Percentiles rank a stretch among this genome's conserved stretches.
Conservation (phyloP, 2,113 vertebrate species). For the Podarcis muralis region DNA sequence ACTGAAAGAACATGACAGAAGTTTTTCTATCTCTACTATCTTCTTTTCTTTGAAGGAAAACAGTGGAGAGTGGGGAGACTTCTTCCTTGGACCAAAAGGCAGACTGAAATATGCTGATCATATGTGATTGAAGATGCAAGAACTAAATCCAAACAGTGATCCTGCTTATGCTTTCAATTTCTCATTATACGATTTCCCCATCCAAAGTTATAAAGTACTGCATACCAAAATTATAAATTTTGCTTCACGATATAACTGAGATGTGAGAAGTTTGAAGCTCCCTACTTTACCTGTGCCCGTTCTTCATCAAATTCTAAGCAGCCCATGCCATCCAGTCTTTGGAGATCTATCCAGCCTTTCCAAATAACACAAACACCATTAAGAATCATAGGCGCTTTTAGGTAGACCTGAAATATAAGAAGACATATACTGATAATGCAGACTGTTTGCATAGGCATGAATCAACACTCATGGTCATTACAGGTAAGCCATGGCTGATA, state of each 20-base stretch:
- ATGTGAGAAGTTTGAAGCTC: not conserved
- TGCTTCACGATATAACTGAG: fast-evolving
- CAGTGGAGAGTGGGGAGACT: not conserved
- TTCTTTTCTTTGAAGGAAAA: not conserved
- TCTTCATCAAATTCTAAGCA: conserved; percentile 98
- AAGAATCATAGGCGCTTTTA: conserved; percentile 98
- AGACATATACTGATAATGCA: not conserved
- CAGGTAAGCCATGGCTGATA: not conserved
- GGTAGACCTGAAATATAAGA: conserved; percentile 85
- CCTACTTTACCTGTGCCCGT: conserved; percentile 91
- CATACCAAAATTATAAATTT: not conserved
- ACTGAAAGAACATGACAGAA: not conserved
- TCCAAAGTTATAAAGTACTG: too few relatives aligned
- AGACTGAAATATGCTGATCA: not conserved
- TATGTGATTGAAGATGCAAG: not conserved
- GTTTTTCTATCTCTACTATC: not conserved
- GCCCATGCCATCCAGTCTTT: conserved; percentile 98
- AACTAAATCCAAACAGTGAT: not conserved
- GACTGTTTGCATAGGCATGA: not conserved
- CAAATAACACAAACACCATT: conserved; percentile 99
- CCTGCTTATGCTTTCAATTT: not conserved
- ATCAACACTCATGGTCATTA: not conserved
- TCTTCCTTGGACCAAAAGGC: not conserved
- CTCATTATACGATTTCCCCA: not conserved
- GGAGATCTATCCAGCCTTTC: conserved; percentile 98